A percentile compares a stretch with the other conserved stretches of the same genome.
These are phyloP conservation scores for Hesperophylax magnus DNA, from an alignment of 1,140 invertebrate species.

Conservation along the genomic window DNA sequence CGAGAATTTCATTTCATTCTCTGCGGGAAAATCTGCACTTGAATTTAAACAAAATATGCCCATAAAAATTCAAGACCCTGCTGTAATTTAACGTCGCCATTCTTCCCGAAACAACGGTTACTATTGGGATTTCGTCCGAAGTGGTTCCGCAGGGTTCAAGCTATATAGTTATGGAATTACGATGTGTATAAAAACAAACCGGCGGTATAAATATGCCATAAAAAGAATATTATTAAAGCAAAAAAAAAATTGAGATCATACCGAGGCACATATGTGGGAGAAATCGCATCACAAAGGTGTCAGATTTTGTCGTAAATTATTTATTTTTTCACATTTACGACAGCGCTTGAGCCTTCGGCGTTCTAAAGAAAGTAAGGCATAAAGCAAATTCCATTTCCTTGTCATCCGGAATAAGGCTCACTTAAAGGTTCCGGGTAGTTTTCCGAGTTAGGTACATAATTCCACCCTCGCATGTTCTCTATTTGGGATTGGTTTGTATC, in stretches of 20 bases:
- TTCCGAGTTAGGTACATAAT: no score
- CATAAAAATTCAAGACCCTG: slow-evolving; percentile 14
- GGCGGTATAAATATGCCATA: slow-evolving; percentile 36
- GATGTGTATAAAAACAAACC: slow-evolving; percentile 36
- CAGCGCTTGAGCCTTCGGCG: neutral
- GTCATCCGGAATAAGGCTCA: neutral
- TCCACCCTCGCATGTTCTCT: no score
- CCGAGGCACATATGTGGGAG: slow-evolving; percentile 1
- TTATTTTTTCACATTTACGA: slow-evolving; percentile 28
- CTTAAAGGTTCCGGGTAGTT: no score
- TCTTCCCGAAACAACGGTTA: slow-evolving; percentile 7
- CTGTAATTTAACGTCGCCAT: neutral
- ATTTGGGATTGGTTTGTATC: no score
- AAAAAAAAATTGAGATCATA: slow-evolving; percentile 14
- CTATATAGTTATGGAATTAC: slow-evolving; percentile 6
- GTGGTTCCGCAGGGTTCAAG: neutral
- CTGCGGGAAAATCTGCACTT: slow-evolving; percentile 1
- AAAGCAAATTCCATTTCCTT: neutral
- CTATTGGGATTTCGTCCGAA: neutral
- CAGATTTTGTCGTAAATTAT: slow-evolving; percentile 31
- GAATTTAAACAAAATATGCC: slow-evolving; percentile 3
- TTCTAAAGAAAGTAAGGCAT: slow-evolving; percentile 8
- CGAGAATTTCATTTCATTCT: neutral
- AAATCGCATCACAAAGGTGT: slow-evolving; percentile 18
- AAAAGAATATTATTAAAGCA: slow-evolving; percentile 34